These are phyloP conservation scores for Calameuta pallipes DNA, from an alignment of 2,888 invertebrate genomes.

Conservation along the genomic window DNA sequence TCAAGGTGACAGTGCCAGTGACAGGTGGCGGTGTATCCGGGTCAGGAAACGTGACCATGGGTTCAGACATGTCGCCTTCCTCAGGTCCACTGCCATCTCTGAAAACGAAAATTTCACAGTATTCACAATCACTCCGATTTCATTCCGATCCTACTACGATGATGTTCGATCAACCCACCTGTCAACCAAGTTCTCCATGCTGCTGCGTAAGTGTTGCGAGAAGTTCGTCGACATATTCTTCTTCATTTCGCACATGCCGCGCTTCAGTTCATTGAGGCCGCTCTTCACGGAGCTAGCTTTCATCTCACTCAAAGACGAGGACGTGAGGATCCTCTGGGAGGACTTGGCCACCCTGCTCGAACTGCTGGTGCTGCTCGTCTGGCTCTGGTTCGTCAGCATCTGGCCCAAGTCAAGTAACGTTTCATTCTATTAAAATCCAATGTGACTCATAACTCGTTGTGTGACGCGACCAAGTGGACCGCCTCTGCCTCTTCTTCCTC, in stretches of 20 bases:
- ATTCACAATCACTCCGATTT: neutral
- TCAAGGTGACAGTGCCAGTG: conserved; percentile 63
- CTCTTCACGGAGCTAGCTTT: conserved; percentile 87
- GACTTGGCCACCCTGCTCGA: conserved; percentile 68
- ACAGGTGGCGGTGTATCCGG: conserved; percentile 77
- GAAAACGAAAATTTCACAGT: conserved; percentile 25
- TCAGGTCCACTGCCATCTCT: conserved; percentile 55
- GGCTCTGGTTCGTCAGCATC: conserved; percentile 64
- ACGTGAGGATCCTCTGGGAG: conserved; percentile 70
- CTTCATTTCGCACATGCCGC: conserved; percentile 90
- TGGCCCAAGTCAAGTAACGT: conserved; percentile 48
- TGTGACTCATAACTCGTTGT: conserved; percentile 34
- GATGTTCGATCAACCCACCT: conserved; percentile 63
- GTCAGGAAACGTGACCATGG: conserved; percentile 85
- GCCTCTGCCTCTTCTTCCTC: neutral
- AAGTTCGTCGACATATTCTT: conserved; percentile 73
- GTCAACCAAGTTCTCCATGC: conserved; percentile 84
- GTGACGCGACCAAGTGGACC: neutral
- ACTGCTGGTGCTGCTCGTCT: conserved; percentile 71
- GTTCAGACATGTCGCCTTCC: conserved; percentile 68
- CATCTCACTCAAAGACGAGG: conserved; percentile 73
- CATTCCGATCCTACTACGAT: neutral
- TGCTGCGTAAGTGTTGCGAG: conserved; percentile 74
- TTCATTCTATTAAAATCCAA: conserved; percentile 56
- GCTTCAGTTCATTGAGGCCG: conserved; percentile 82